A percentile compares a stretch with the other conserved stretches of the same genome.
phyloP scores from a whole-genome alignment of 2,797 vertebrate genomes.

The Falco peregrinus region DNA sequence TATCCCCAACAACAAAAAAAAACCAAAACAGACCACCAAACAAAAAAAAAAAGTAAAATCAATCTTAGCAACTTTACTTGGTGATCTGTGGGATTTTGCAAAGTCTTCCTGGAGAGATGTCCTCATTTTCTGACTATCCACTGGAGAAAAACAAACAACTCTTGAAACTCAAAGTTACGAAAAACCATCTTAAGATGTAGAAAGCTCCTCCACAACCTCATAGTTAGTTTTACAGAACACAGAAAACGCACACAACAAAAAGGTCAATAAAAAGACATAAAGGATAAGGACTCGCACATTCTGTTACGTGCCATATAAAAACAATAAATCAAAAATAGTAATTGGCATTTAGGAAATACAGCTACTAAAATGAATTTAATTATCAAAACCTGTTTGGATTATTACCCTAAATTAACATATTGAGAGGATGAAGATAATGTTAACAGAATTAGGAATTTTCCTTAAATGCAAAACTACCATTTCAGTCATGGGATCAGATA shows the following conservation, averaged over 20 bases:
- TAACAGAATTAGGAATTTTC: neutral
- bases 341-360: constrained; percentile 13
- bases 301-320: neutral
- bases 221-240: neutral
- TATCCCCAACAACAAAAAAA: neutral
- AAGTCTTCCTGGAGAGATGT: neutral
- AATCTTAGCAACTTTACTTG: neutral
- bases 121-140: neutral
- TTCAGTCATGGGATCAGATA: neutral
- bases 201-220: neutral
- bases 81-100: neutral
- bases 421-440: neutral
- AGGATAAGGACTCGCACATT: neutral
- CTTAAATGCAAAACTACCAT: neutral
- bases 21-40: too few species aligned
- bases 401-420: constrained; percentile 34
- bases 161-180: constrained; percentile 1
- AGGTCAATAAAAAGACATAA: neutral
- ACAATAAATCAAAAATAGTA: neutral
- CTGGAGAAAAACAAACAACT: neutral
- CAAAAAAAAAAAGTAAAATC: neutral
- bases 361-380: constrained; percentile 14
- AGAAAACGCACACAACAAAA: neutral
- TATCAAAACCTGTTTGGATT: neutral
- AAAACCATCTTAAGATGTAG: constrained; percentile 10